Percentiles rank a stretch among this genome's conserved stretches.
Evolutionary conservation across 2,797 vertebrate species (phyloP).

Genomic region (Glyptemys insculpta): DNA sequence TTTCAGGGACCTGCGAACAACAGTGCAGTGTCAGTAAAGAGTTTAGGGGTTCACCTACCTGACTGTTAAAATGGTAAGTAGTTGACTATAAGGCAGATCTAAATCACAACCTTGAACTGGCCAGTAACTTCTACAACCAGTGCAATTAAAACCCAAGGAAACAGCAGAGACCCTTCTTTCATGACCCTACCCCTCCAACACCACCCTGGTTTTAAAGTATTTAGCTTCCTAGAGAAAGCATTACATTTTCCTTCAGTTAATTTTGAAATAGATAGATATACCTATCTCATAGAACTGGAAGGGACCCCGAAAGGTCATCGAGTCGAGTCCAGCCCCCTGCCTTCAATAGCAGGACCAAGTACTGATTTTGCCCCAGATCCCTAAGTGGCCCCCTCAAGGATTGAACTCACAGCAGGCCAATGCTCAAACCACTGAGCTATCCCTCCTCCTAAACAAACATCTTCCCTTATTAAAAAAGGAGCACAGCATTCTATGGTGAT

Average conservation of each 20-base stretch:
- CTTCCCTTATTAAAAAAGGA: background rate
- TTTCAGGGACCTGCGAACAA: slow-evolving; percentile 91
- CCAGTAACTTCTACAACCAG: background rate
- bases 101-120: background rate
- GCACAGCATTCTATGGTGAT: background rate
- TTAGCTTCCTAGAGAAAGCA: background rate
- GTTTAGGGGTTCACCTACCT: background rate
- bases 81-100: background rate
- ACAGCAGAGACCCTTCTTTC: background rate
- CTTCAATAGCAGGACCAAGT: no score
- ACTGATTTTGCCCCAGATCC: no score
- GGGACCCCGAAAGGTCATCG: no score
- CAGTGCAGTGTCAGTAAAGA: background rate
- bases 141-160: background rate
- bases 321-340: no score
- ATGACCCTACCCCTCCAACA: background rate
- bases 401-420: no score
- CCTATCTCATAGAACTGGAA: no score
- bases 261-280: background rate
- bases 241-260: background rate
- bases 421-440: no score
- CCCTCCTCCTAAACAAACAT: no score
- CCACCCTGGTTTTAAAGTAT: background rate
- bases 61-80: accelerated
- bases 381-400: no score